Conservation (phyloP, 2,888 invertebrate genomes). For the Orthonychiurus folsomi region DNA sequence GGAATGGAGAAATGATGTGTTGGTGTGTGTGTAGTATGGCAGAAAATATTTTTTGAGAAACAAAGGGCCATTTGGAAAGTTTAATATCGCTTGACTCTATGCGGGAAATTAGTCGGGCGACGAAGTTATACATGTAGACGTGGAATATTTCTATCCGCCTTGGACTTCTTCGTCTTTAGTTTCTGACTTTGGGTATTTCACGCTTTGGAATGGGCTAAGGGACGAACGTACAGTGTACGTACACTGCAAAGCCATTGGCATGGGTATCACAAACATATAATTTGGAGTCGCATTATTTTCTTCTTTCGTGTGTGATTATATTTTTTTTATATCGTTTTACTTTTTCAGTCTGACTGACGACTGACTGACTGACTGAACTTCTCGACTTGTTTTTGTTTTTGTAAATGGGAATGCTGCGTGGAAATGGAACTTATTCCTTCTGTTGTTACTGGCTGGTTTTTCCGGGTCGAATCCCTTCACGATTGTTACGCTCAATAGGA, state of each 20-base stretch:
- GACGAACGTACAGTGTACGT: too few species aligned
- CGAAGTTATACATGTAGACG: background rate
- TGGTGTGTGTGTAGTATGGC: background rate
- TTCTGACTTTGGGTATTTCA: background rate
- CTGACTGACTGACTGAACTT: conserved; percentile 12
- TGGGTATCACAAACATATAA: conserved; percentile 32
- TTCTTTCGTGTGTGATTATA: conserved; percentile 31
- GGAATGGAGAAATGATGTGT: background rate
- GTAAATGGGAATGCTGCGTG: too few species aligned
- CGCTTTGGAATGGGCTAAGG: background rate
- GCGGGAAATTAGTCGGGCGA: background rate
- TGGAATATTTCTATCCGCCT: background rate
- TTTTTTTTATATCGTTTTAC: conserved; percentile 18
- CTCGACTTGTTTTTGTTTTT: background rate
- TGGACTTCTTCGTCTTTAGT: background rate
- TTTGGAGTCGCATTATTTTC: conserved; percentile 35
- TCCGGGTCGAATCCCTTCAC: too few species aligned
- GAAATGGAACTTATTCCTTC: too few species aligned
- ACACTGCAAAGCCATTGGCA: conserved; percentile 22
- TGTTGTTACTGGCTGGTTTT: too few species aligned
- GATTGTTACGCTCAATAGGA: too few species aligned
- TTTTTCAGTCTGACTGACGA: conserved; percentile 14
- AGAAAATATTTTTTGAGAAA: background rate
- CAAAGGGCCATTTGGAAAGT: background rate
- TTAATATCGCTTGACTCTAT: background rate